Evolutionary conservation across 1,140 invertebrate species (phyloP).

Genomic region (Musca domestica): DNA sequence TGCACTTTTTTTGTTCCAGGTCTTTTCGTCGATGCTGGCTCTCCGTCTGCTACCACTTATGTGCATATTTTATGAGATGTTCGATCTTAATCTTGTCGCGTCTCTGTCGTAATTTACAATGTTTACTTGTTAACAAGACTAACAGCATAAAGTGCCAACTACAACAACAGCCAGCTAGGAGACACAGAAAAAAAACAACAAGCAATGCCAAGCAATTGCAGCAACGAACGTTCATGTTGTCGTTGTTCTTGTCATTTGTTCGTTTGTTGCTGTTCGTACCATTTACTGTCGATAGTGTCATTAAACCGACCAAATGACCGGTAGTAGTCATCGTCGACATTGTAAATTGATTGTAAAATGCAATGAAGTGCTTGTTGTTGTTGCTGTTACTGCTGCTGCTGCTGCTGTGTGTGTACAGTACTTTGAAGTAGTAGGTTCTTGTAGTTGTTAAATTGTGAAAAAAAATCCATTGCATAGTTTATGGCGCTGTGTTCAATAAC

Average conservation of each 20-base stretch:
- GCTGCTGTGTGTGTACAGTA: too few relatives aligned
- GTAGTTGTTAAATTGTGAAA: too few relatives aligned
- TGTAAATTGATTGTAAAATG: constrained; percentile 13
- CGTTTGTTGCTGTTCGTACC: not conserved
- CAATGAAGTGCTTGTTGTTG: not conserved
- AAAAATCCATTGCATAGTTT: too few relatives aligned
- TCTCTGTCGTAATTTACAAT: constrained; percentile 14
- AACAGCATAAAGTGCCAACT: too few relatives aligned
- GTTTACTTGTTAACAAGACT: constrained; percentile 13
- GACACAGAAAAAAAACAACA: not conserved
- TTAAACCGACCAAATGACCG: constrained; percentile 14
- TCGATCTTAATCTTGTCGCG: constrained; percentile 18
- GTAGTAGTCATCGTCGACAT: constrained; percentile 10
- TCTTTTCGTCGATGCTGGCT: too few relatives aligned
- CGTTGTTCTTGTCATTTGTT: not conserved
- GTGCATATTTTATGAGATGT: constrained; percentile 7
- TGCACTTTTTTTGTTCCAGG: too few relatives aligned
- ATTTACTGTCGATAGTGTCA: not conserved
- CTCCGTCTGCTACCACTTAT: too few relatives aligned
- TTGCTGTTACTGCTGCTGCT: too few relatives aligned
- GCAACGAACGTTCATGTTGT: not conserved
- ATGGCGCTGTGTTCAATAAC: too few relatives aligned
- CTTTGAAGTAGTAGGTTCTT: too few relatives aligned
- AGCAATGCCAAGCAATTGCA: not conserved
- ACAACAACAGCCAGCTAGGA: too few relatives aligned